These are phyloP conservation scores for Antrozous pallidus DNA, from an alignment of 2,797 vertebrate species.

Conservation along the genomic window DNA sequence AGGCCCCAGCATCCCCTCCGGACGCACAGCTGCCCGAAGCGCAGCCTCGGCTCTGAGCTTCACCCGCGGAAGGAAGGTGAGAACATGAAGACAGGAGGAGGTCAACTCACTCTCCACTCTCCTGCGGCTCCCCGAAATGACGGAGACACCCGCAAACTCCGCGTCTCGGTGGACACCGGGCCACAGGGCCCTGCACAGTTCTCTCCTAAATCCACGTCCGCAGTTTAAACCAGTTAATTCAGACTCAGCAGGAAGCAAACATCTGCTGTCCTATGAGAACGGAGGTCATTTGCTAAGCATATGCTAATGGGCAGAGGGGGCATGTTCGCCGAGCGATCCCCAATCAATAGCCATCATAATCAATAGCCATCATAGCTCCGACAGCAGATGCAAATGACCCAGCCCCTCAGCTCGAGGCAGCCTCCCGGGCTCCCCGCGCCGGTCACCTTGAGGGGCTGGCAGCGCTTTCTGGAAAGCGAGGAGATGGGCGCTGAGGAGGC, in stretches of 20 bases:
- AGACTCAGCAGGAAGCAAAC: conserved; percentile 64
- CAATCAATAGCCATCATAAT: conserved; percentile 49
- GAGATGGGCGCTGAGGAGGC: not conserved
- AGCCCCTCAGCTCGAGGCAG: not conserved
- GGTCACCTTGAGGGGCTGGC: conserved; percentile 40
- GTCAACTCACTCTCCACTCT: not conserved
- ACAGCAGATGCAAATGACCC: not conserved
- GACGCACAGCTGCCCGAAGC: not conserved
- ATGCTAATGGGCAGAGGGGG: conserved; percentile 49
- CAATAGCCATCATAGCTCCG: conserved; percentile 23
- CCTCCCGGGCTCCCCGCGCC: not conserved
- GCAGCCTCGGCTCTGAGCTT: not conserved
- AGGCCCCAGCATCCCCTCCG: not conserved
- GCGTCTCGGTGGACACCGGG: rapidly evolving
- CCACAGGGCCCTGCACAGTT: not conserved
- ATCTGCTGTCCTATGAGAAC: not conserved
- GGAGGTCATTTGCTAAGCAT: conserved; percentile 62
- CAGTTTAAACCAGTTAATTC: conserved; percentile 40
- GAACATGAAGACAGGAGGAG: not conserved
- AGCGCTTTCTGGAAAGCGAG: not conserved
- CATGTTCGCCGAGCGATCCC: not conserved
- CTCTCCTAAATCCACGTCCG: not conserved
- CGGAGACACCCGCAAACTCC: not conserved
- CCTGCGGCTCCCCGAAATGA: not conserved
- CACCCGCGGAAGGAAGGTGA: not conserved